Percentiles rank a stretch among this genome's conserved stretches.
phyloP scores from a whole-genome alignment of 2,888 invertebrate genomes.

The Suillia variegata region DNA sequence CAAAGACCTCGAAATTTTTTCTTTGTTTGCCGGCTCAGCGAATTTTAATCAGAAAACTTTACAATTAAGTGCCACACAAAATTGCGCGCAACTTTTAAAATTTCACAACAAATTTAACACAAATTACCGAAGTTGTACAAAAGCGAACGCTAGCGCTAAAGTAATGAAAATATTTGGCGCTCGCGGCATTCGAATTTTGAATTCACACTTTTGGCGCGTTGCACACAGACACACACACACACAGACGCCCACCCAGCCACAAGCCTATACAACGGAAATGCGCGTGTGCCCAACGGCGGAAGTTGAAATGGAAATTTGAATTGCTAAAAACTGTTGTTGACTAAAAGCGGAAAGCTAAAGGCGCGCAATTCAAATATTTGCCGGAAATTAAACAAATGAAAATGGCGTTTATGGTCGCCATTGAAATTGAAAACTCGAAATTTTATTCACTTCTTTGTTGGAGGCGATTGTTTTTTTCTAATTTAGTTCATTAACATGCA shows the following conservation, averaged over 20 bases:
- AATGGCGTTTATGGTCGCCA: not conserved
- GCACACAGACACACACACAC: not conserved
- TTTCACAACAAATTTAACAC: constrained; percentile 14
- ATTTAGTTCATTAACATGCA: too few relatives aligned
- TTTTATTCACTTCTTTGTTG: too few relatives aligned
- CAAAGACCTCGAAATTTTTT: too few relatives aligned
- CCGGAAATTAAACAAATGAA: not conserved
- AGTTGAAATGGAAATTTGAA: constrained; percentile 3
- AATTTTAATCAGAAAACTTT: constrained; percentile 24
- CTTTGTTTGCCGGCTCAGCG: not conserved
- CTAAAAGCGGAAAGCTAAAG: not conserved
- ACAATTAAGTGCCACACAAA: constrained; percentile 17
- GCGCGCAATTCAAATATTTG: not conserved
- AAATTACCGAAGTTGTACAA: not conserved
- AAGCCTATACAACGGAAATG: too few relatives aligned
- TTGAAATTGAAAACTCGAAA: not conserved
- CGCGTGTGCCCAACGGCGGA: not conserved
- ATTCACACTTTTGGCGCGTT: not conserved
- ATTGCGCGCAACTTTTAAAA: constrained; percentile 5
- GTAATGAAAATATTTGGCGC: not conserved
- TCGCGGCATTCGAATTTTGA: not conserved
- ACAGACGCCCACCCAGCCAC: not conserved
- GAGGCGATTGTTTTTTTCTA: too few relatives aligned
- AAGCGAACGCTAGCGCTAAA: too few relatives aligned
- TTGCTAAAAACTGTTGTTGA: constrained; percentile 1